A percentile compares a stretch with the other conserved stretches of the same genome.
Evolutionary conservation across 2,888 invertebrate species (phyloP).

Genomic region (Netelia virgata): DNA sequence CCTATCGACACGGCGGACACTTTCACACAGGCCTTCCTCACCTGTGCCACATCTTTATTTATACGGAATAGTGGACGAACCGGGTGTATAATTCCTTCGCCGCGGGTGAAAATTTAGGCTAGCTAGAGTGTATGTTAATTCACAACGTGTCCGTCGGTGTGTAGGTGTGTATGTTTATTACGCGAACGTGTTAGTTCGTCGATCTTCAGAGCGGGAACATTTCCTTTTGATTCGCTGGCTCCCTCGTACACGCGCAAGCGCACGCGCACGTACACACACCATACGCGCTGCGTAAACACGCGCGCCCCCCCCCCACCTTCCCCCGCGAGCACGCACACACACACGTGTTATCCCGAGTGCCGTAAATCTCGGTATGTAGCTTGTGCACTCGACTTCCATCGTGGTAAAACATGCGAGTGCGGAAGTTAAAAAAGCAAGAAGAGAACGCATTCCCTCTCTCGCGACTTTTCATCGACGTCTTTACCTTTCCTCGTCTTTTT

Average conservation of each 20-base stretch:
- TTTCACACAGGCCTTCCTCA: constrained; percentile 82
- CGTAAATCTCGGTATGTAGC: constrained; percentile 1
- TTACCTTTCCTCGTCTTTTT: constrained; percentile 32
- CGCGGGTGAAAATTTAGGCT: constrained; percentile 82
- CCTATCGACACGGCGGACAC: constrained; percentile 77
- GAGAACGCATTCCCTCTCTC: background rate
- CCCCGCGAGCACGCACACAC: background rate
- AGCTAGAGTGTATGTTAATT: constrained; percentile 78
- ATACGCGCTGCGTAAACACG: too few relatives aligned
- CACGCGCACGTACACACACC: too few relatives aligned
- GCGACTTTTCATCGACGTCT: constrained; percentile 37
- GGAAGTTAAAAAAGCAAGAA: background rate
- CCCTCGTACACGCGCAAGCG: too few relatives aligned
- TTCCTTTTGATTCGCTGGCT: too few relatives aligned
- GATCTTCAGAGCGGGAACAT: constrained; percentile 14
- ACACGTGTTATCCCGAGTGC: background rate
- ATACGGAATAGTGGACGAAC: constrained; percentile 82
- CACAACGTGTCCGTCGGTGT: constrained; percentile 27
- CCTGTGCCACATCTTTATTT: constrained; percentile 83
- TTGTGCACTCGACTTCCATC: background rate
- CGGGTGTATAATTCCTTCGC: constrained; percentile 60
- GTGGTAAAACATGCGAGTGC: background rate
- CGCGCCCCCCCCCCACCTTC: background rate
- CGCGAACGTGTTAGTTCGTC: constrained; percentile 38
- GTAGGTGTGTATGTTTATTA: background rate